Percentiles rank a stretch among this genome's conserved stretches.
Conservation (phyloP, 1,140 invertebrate genomes). For the Hormaphis cornu region DNA sequence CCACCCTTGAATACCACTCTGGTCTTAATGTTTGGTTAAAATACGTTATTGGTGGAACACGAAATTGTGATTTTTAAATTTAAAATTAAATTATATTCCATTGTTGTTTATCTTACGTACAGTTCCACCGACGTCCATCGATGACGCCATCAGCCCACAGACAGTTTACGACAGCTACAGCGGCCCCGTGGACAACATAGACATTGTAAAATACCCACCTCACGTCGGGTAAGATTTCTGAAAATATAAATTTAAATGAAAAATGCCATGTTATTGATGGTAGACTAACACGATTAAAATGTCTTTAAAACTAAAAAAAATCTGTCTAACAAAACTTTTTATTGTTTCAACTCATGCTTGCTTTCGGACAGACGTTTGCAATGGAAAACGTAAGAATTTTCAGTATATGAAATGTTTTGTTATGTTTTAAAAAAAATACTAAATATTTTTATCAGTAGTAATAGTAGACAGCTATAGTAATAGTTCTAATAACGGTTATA, state of each 20-base stretch:
- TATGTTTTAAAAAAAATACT: background rate
- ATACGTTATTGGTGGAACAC: too few species aligned
- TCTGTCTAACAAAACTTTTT: slow-evolving; percentile 16
- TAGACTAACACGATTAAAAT: background rate
- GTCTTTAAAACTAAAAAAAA: background rate
- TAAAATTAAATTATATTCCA: too few species aligned
- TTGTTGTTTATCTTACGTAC: slow-evolving; percentile 2
- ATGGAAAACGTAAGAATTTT: slow-evolving; percentile 31
- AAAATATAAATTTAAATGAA: background rate
- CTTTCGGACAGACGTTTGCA: slow-evolving; percentile 21
- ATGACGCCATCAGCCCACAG: slow-evolving; percentile 55
- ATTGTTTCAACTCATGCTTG: slow-evolving; percentile 31
- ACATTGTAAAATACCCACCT: slow-evolving; percentile 57
- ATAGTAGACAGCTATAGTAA: too few species aligned
- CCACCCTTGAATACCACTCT: too few species aligned
- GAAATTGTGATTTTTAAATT: too few species aligned
- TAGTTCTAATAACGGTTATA: too few species aligned
- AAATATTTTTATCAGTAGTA: slow-evolving; percentile 30
- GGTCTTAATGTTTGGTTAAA: too few species aligned
- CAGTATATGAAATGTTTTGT: background rate
- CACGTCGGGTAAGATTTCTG: slow-evolving; percentile 59
- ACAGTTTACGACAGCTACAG: slow-evolving; percentile 46
- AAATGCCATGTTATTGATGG: too few species aligned
- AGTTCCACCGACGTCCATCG: slow-evolving; percentile 49
- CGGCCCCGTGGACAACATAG: slow-evolving; percentile 60